A percentile compares a stretch with the other conserved stretches of the same genome.
Evolutionary conservation across 1,140 invertebrate species (phyloP).

Genomic region (Drosophila nigrodunni): DNA sequence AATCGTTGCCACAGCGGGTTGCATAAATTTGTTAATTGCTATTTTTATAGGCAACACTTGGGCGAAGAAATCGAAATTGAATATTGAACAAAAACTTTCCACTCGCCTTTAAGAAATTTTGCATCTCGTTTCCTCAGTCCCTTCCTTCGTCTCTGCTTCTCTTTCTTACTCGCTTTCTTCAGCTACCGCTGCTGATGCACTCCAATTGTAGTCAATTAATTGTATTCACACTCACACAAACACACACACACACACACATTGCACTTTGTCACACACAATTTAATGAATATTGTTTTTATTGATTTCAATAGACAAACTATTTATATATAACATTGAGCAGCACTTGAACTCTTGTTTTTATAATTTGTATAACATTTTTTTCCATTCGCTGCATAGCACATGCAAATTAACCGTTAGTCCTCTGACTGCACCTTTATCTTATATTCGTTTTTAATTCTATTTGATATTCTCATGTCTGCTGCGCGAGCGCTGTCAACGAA

Average conservation of each 20-base stretch:
- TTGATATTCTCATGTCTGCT: slow-evolving; percentile 25
- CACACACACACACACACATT: slow-evolving; percentile 35
- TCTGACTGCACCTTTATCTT: slow-evolving; percentile 17
- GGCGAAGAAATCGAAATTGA: slow-evolving; percentile 59
- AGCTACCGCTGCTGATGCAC: slow-evolving; percentile 44
- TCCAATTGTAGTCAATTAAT: slow-evolving; percentile 79
- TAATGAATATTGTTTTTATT: slow-evolving; percentile 37
- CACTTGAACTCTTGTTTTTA: slow-evolving; percentile 28
- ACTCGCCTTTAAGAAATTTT: slow-evolving; percentile 65
- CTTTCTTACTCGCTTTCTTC: background rate
- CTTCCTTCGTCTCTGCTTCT: background rate
- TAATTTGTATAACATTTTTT: background rate
- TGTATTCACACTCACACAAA: slow-evolving; percentile 33
- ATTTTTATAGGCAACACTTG: slow-evolving; percentile 68
- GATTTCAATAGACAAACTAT: slow-evolving; percentile 49
- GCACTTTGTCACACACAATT: slow-evolving; percentile 39
- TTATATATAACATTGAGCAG: slow-evolving; percentile 28
- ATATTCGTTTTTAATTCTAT: slow-evolving; percentile 11
- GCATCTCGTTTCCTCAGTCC: slow-evolving; percentile 41
- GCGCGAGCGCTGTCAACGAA: slow-evolving; percentile 60
- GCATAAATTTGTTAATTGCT: slow-evolving; percentile 80
- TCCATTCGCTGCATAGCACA: slow-evolving; percentile 8
- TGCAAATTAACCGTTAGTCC: slow-evolving; percentile 35
- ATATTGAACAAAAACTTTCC: slow-evolving; percentile 70
- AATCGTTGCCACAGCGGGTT: slow-evolving; percentile 44